Evolutionary conservation across 1,140 invertebrate genomes (phyloP).

Genomic region (Musca domestica): DNA sequence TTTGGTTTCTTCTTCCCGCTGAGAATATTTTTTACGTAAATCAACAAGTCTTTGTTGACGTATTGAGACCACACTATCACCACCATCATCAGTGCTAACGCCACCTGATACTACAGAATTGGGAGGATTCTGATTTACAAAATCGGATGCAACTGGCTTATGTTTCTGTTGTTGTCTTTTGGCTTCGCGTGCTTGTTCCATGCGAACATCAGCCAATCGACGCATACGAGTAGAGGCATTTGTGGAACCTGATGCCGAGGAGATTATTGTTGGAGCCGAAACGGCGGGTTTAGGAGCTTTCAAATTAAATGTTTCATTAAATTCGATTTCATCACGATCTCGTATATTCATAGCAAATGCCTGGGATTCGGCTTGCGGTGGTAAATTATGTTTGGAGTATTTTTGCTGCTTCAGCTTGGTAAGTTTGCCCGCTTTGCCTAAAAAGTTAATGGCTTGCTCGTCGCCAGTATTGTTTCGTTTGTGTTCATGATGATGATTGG

Average conservation of each 20-base stretch:
- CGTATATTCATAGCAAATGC: background rate
- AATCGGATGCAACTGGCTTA: background rate
- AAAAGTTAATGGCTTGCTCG: background rate
- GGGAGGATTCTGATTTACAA: too few relatives aligned
- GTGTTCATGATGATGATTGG: background rate
- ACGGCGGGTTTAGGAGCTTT: too few relatives aligned
- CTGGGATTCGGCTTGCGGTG: background rate
- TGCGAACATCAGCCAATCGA: background rate
- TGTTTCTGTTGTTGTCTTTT: background rate
- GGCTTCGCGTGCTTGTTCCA: background rate
- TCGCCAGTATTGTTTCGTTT: background rate
- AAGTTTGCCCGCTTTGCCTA: constrained; percentile 11
- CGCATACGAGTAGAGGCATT: background rate
- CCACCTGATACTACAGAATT: too few relatives aligned
- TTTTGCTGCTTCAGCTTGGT: constrained; percentile 2
- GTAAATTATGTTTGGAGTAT: constrained; percentile 3
- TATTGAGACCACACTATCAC: background rate
- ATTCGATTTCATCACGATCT: too few relatives aligned
- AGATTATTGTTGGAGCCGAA: too few relatives aligned
- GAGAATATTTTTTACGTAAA: constrained; percentile 9
- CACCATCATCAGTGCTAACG: background rate
- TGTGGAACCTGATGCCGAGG: background rate
- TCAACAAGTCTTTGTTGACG: background rate
- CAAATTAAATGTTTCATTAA: too few relatives aligned
- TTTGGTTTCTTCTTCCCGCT: background rate